Conservation (phyloP, 2,888 invertebrate genomes). For the Temnothorax ravouxi region DNA sequence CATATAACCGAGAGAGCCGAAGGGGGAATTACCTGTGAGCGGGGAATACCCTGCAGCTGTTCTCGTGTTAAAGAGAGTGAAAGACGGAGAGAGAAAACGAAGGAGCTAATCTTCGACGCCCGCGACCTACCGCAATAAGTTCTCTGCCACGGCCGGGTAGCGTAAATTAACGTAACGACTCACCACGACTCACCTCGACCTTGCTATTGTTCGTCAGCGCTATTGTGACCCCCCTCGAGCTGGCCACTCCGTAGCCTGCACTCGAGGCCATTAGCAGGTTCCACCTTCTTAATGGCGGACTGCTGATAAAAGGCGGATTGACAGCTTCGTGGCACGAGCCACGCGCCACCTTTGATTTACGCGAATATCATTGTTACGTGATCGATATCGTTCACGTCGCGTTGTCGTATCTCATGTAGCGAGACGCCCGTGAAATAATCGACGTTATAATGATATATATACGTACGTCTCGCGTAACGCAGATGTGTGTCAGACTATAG, state of each 20-base stretch:
- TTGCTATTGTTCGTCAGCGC: slow-evolving; percentile 63
- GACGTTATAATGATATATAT: slow-evolving; percentile 22
- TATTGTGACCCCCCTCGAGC: slow-evolving; percentile 56
- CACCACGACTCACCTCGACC: slow-evolving; percentile 50
- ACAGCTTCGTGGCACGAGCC: slow-evolving; percentile 12
- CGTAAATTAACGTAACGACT: slow-evolving; percentile 65
- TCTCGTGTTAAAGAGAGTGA: slow-evolving; percentile 45
- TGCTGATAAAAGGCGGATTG: slow-evolving; percentile 64
- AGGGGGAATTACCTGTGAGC: slow-evolving; percentile 61
- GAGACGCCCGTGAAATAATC: slow-evolving; percentile 2
- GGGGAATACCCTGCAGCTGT: slow-evolving; percentile 55
- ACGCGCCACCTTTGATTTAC: slow-evolving; percentile 19
- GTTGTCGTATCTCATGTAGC: slow-evolving; percentile 4
- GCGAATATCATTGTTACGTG: slow-evolving; percentile 30
- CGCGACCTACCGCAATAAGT: slow-evolving; percentile 77
- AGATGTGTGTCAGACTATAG: neutral
- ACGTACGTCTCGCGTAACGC: neutral
- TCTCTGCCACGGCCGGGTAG: slow-evolving; percentile 79
- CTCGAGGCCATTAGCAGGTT: slow-evolving; percentile 63
- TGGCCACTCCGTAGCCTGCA: neutral
- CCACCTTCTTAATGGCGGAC: slow-evolving; percentile 43
- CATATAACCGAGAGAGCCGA: slow-evolving; percentile 32
- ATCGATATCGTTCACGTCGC: slow-evolving; percentile 14
- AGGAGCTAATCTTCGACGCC: slow-evolving; percentile 71
- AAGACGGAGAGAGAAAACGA: slow-evolving; percentile 11